Conservation (phyloP, 2,797 vertebrate genomes). For the Prunella strophiata region DNA sequence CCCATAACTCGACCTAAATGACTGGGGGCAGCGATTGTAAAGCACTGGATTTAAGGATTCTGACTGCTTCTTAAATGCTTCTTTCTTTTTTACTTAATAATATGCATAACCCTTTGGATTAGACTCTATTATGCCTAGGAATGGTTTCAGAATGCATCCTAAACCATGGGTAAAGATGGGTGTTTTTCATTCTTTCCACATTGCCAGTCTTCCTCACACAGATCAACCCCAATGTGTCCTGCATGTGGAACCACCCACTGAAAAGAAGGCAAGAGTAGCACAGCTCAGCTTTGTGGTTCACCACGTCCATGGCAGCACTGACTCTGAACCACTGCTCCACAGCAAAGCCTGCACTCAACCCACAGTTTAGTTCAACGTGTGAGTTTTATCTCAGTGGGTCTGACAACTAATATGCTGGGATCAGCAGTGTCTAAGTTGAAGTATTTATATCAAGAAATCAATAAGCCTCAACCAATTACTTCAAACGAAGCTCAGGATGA, state of each 20-base stretch:
- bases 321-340: neutral
- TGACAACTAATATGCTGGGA: neutral
- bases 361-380: neutral
- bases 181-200: neutral
- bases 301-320: neutral
- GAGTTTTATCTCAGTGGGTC: conserved; percentile 4
- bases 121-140: neutral
- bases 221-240: neutral
- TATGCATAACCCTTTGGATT: neutral
- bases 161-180: neutral
- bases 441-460: neutral
- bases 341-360: neutral
- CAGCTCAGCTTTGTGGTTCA: conserved; percentile 23
- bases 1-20: neutral
- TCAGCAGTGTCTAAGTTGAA: neutral
- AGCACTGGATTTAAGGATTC: neutral
- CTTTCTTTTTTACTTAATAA: neutral
- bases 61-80: neutral
- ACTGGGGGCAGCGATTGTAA: neutral
- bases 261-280: neutral
- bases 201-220: neutral
- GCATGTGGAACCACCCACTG: neutral
- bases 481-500: neutral
- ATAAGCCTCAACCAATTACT: neutral
- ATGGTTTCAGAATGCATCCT: neutral